These are phyloP conservation scores for Cathartes aura DNA, from an alignment of 2,113 vertebrate species.

Conservation along the genomic window DNA sequence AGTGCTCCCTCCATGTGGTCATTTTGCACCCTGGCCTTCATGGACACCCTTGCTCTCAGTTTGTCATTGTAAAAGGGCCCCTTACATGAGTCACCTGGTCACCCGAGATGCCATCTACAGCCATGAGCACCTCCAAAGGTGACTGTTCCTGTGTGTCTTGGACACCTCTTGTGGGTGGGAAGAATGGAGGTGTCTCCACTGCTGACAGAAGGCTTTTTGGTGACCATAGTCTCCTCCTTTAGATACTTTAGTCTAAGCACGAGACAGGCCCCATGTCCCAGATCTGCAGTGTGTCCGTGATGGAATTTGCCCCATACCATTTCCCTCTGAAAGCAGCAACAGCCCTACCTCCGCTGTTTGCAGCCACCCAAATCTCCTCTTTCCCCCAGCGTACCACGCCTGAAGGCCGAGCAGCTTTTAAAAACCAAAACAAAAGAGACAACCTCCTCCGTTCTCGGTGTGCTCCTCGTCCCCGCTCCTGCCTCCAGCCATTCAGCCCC, in stretches of 20 bases:
- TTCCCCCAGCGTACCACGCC: fast-evolving
- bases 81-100: neutral
- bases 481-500: neutral
- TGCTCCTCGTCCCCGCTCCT: neutral
- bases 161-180: neutral
- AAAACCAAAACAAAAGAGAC: neutral
- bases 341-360: too few relatives aligned
- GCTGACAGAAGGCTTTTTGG: neutral
- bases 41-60: neutral
- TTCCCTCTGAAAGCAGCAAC: neutral
- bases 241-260: neutral
- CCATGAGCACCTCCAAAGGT: neutral
- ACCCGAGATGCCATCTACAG: neutral
- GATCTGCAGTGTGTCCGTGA: neutral
- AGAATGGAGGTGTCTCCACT: neutral
- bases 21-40: neutral
- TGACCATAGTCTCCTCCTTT: neutral
- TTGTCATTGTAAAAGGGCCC: neutral
- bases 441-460: fast-evolving
- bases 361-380: neutral
- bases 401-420: neutral
- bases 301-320: neutral
- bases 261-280: neutral
- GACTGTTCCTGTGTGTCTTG: neutral
- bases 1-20: neutral